A percentile compares a stretch with the other conserved stretches of the same genome.
phyloP scores from a whole-genome alignment of 1,140 invertebrate genomes.

The Platyscapa corneri region DNA sequence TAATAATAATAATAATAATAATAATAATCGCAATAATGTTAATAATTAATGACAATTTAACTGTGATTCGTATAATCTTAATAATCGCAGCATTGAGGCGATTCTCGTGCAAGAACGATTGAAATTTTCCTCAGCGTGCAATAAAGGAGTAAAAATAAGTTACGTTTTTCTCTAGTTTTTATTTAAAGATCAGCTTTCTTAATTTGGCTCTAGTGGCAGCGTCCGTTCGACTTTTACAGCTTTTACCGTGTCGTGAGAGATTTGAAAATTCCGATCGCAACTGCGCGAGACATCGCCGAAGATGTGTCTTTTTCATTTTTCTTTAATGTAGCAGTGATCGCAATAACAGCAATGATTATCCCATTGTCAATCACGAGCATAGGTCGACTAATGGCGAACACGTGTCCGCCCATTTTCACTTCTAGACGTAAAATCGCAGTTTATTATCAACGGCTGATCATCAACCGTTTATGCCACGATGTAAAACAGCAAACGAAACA shows the following conservation, averaged over 20 bases:
- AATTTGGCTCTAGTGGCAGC: constrained; percentile 31
- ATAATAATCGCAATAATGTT: constrained; percentile 55
- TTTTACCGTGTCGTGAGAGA: constrained; percentile 9
- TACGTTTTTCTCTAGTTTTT: constrained; percentile 43
- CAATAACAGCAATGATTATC: constrained; percentile 67
- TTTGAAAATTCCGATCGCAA: constrained; percentile 50
- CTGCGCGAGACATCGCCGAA: constrained; percentile 52
- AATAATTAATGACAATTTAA: constrained; percentile 58
- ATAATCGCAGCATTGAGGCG: constrained; percentile 63
- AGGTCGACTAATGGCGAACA: constrained; percentile 61
- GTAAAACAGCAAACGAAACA: constrained; percentile 72
- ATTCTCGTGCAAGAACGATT: constrained; percentile 49
- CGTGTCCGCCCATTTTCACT: constrained; percentile 41
- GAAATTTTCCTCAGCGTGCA: constrained; percentile 45
- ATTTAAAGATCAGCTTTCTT: constrained; percentile 45
- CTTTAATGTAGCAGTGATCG: constrained; percentile 60
- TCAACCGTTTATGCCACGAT: constrained; percentile 65
- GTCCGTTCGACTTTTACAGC: constrained; percentile 24
- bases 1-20: constrained; percentile 59
- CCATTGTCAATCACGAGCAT: constrained; percentile 65
- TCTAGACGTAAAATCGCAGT: constrained; percentile 54
- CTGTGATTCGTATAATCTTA: constrained; percentile 57
- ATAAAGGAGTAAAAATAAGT: constrained; percentile 31
- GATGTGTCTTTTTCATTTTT: constrained; percentile 25
- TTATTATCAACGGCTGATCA: constrained; percentile 55